Evolutionary conservation across 2,113 vertebrate genomes (phyloP).

Genomic region (Vimba vimba): DNA sequence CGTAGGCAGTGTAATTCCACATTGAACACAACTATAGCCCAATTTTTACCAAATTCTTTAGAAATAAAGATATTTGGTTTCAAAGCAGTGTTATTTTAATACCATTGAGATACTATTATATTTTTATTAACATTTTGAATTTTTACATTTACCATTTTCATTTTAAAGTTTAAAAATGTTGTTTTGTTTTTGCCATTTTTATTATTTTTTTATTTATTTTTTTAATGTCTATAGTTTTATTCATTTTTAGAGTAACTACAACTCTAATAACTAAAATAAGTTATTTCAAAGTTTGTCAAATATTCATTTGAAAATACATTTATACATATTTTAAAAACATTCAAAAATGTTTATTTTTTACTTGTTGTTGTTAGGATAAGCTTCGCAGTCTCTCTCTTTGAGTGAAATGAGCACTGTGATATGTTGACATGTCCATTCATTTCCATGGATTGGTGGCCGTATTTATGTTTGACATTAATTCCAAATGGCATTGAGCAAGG

Average conservation of each 20-base stretch:
- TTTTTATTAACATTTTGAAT: too few species aligned
- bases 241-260: too few species aligned
- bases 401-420: constrained; percentile 51
- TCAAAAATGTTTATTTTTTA: neutral
- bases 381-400: constrained; percentile 14
- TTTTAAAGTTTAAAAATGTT: neutral
- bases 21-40: neutral
- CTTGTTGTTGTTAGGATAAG: too few species aligned
- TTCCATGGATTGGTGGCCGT: constrained; percentile 62
- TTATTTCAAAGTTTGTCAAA: neutral
- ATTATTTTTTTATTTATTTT: neutral
- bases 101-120: neutral
- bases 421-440: constrained; percentile 53
- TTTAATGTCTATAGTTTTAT: too few species aligned
- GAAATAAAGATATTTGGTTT: neutral
- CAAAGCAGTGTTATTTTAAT: neutral
- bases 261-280: too few species aligned
- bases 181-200: neutral
- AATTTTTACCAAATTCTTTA: neutral
- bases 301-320: neutral
- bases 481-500: constrained; percentile 72
- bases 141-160: too few species aligned
- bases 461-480: constrained; percentile 73
- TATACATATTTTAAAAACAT: neutral
- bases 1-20: neutral